Base-by-base conservation (phyloP, 1,140 invertebrate genomes). In the Drosophila burlai region DNA sequence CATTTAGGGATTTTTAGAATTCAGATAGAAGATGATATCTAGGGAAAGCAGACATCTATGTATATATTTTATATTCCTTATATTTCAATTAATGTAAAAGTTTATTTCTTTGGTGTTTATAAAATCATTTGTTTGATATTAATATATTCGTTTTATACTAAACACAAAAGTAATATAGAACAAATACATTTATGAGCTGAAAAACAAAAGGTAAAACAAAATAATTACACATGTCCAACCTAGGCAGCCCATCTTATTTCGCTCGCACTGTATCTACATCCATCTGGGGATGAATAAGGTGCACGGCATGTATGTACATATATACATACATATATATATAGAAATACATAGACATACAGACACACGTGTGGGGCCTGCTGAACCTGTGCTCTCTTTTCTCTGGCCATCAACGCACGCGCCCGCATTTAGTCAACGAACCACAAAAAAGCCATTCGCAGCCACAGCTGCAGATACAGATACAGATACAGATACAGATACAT, bases 351-450 rank as follows among this genome's bases (percentile, higher is more conserved):
- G 16, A 50, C 47, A 50, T 50, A 50, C 16, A 3, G 49, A 50
- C 61, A 55, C 63, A 46, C 40, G 50, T 83, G 57, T 69, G 36
- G 69, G 21, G 66, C 38, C 16, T 55, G 52, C 16, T 76, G 54
- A 67, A 76, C 63, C 73, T 69, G 75, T 77, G 54, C 47, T 71
- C 73, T 75, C 73, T 65, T 68, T 78, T 71, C 75, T 78, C 65
- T 78, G 75, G 66, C 63, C 74, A 77, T 77, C 74, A 86, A 80
- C 77, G 67, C 77, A 87, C 81, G 86, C 84, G 84, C 84, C 84
- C 84, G 84, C 84, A 89, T 89, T 89, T 90, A 89, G 84, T 81
- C 84, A 89, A 89, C 84, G 84, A 89, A 80, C 76, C 81, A 83
- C 79, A 81, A 77, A 81, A 55, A 72, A 78, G 69, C 36, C 71